Evolutionary conservation across 2,888 invertebrate species (phyloP).

Genomic region (Limnephilus auricula): DNA sequence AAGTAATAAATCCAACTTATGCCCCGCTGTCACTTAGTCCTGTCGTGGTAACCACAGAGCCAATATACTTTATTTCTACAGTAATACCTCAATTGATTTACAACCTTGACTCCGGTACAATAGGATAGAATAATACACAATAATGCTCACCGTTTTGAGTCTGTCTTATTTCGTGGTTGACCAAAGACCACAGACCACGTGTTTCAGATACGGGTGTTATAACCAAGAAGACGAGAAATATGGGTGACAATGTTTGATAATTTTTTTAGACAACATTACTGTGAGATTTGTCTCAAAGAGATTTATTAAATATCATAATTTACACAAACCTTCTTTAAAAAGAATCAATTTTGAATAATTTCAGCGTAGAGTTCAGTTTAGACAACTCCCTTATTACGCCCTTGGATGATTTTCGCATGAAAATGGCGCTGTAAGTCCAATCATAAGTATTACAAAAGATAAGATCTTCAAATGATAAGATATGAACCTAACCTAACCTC

Average conservation of each 20-base stretch:
- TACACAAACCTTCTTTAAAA: no score
- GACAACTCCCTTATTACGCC: no score
- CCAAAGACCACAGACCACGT: neutral
- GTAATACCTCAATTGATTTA: conserved; percentile 61
- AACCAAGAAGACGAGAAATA: neutral
- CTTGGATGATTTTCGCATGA: no score
- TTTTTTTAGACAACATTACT: neutral
- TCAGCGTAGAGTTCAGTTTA: no score
- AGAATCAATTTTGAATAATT: no score
- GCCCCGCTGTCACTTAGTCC: conserved; percentile 62
- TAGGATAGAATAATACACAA: conserved; percentile 20
- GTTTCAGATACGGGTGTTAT: neutral
- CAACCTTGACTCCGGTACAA: conserved; percentile 41
- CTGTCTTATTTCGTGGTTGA: conserved; percentile 12
- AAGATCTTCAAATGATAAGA: no score
- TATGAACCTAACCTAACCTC: no score
- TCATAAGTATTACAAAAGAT: no score
- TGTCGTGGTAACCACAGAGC: conserved; percentile 56
- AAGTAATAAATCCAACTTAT: conserved; percentile 65
- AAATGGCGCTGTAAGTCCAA: no score
- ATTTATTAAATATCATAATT: no score
- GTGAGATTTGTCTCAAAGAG: no score
- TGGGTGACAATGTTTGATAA: neutral
- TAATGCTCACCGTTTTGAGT: conserved; percentile 33
- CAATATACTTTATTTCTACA: conserved; percentile 60